A percentile compares a stretch with the other conserved stretches of the same genome.
phyloP scores from a whole-genome alignment of 2,888 invertebrate species.

The Pyrrhia umbra region DNA sequence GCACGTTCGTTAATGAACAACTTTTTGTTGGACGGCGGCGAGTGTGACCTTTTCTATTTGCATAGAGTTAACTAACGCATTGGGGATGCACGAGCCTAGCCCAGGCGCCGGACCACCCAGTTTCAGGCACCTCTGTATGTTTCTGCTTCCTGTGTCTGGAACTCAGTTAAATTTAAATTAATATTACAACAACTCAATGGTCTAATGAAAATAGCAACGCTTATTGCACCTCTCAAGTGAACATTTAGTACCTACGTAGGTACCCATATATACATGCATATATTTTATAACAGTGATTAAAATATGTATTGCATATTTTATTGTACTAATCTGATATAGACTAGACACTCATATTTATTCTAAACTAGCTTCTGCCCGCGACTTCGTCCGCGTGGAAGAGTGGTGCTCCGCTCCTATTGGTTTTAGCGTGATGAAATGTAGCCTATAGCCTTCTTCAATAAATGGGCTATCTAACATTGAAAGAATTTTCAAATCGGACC shows the following conservation, averaged over 20 bases:
- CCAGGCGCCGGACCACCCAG: slow-evolving; percentile 69
- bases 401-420: too few relatives aligned
- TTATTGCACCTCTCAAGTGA: slow-evolving; percentile 48
- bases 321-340: slow-evolving; percentile 21
- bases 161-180: slow-evolving; percentile 47
- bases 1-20: slow-evolving; percentile 57
- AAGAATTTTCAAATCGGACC: too few relatives aligned
- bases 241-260: slow-evolving; percentile 21
- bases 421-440: too few relatives aligned
- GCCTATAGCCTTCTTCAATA: too few relatives aligned
- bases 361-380: too few relatives aligned
- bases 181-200: slow-evolving; percentile 52
- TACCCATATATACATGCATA: too few relatives aligned
- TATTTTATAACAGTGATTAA: slow-evolving; percentile 27
- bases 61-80: slow-evolving; percentile 66
- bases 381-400: too few relatives aligned
- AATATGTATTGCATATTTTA: slow-evolving; percentile 28
- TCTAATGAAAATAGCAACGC: slow-evolving; percentile 44
- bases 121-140: slow-evolving; percentile 33
- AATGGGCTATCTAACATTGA: too few relatives aligned
- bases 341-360: slow-evolving; percentile 21
- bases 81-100: slow-evolving; percentile 65
- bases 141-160: slow-evolving; percentile 45
- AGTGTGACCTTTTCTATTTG: slow-evolving; percentile 67
- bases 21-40: slow-evolving; percentile 52